Evolutionary conservation across 2,797 vertebrate genomes (phyloP).

Genomic region (Parauchenoglanis ngamensis): DNA sequence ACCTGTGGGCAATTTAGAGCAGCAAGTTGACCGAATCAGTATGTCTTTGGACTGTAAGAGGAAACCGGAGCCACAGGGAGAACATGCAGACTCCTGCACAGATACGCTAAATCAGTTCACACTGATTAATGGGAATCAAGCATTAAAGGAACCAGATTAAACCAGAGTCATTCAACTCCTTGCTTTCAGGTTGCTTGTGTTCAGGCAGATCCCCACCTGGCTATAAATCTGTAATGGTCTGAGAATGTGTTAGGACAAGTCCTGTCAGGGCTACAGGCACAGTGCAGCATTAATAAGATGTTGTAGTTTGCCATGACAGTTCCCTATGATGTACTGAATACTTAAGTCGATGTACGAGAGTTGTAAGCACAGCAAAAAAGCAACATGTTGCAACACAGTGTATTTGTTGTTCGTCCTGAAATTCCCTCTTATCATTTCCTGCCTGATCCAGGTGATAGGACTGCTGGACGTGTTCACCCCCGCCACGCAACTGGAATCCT

Average conservation of each 20-base stretch:
- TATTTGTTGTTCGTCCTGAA: background rate
- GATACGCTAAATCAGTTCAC: background rate
- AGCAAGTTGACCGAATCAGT: too few species aligned
- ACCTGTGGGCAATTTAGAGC: too few species aligned
- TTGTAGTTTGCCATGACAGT: background rate
- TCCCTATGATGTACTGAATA: background rate
- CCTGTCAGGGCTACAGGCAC: background rate
- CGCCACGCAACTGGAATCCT: constrained; percentile 79
- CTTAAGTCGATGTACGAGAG: background rate
- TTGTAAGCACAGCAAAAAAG: background rate
- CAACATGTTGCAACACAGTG: background rate
- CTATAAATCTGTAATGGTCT: constrained; percentile 16
- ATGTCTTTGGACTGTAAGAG: too few species aligned
- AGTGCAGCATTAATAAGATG: background rate
- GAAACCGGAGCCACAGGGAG: too few species aligned
- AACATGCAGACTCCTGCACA: too few species aligned
- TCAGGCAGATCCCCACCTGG: constrained; percentile 6
- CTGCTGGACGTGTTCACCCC: constrained; percentile 91
- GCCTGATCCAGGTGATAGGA: constrained; percentile 85
- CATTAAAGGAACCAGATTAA: background rate
- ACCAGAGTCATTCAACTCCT: background rate
- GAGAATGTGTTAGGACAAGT: constrained; percentile 18
- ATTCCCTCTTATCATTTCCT: constrained; percentile 14
- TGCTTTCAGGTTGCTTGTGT: background rate
- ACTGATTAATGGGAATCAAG: background rate